Base-by-base conservation (phyloP, 2,113 vertebrate species). In the Parotia lawesii region DNA sequence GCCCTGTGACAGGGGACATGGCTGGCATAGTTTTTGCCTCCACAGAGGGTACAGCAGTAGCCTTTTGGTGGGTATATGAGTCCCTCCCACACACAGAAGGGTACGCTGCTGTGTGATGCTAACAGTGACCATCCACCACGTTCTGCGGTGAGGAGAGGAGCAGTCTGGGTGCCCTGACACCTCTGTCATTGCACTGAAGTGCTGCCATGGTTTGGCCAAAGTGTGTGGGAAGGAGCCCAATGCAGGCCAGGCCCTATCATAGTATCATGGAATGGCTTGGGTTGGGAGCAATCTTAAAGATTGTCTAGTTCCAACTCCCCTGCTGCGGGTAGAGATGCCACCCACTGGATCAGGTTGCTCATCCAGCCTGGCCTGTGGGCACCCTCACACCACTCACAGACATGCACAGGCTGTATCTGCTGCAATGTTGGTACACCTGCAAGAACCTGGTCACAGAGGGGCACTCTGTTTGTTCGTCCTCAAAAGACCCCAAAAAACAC, bases 41-140 rank as follows among this genome's bases (percentile, higher is more conserved):
- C 18, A 27, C 6, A 38, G 4, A 29, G 13, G 16, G 35, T 28
- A 37, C 5, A 5, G 23, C 13, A 37, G 22, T 6, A 25, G 6
- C 28, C 16, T 38, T 14, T 17, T 10, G 18, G 21, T 24, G 47
- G 25, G 15, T 35, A 2, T 18, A 51, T 8, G 10, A 9, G 10
- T 17, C 6, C 10, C 23, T 4, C 11, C 4, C 4, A 15, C 0
- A 0, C 35, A 75, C 2, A 69, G 21, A 14, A 35, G 22, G 65
- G 27, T 58, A 51, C 0, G 0, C 20, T 78, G 60, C 6, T 58
- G 37, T 29, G 6, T 23, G 13, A 22, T 15, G 27, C 15, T 51
- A 58, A 42, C 72, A 54, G 42, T 40, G 23, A 51, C 28, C n/a
- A 31, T 12, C 5, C 42, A 45, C 27, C 33, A 25, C 2, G 4